Base-by-base conservation (phyloP, 2,888 invertebrate genomes). In the Glomeris marginata region DNA sequence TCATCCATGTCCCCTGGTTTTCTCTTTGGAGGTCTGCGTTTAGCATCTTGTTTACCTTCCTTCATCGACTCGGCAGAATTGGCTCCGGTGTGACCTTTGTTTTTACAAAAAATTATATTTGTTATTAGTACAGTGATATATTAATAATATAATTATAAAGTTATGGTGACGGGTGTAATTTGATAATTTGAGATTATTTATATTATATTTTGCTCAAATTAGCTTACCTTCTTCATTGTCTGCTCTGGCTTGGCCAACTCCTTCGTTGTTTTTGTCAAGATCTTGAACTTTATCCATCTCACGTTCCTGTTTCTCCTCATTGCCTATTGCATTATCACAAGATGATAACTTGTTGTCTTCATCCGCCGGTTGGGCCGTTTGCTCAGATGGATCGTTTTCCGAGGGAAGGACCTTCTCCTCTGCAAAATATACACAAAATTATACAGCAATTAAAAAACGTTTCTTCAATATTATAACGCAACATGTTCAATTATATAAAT, bases 1-100 rank as follows among this genome's bases (percentile, higher is more conserved):
- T 80, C 77, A 58, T 87, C 80, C 1, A 81, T 79, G 54, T 76
- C 74, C 1, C 85, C 84, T 0, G 83, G 84, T 59, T 77, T 80
- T 49, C 80, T 79, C 56, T 80, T 76, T 57, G 75, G 74, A 3
- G 41, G 5, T 41, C 20, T 18, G 8, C 56, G 75, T 69, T n/a
- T 67, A 65, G 4, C 51, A 65, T 65, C 50, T 72, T 67, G 44
- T 70, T 64, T 55, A 35, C 54, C 56, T 15, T 54, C 53, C 41
- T 10, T 55, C 49, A 21, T 43, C 49, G 15, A 44, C 15, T 13
- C 52, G 55, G 44, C 56, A 54, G 45, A 52, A 57, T 11, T 52
- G 54, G 37, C 22, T 45, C 50, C 21, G 52, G 54, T n/a, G 48
- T 51, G 2, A 49, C 52, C 6, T 53, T 52, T 22, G 40, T 38